Evolutionary conservation across 2,797 vertebrate genomes (phyloP).

Genomic region (Anas bernieri): DNA sequence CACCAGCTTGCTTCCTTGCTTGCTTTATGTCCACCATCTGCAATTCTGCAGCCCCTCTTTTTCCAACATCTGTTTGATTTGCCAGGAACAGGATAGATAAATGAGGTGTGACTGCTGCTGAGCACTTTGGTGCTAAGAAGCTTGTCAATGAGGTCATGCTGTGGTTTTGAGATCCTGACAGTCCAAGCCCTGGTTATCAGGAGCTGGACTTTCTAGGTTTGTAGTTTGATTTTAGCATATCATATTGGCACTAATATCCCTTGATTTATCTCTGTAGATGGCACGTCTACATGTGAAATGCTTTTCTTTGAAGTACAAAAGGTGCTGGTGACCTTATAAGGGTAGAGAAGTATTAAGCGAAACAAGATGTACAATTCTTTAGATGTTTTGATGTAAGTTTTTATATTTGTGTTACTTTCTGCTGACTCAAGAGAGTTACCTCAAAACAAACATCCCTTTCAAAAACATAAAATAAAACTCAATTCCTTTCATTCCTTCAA

Average conservation of each 20-base stretch:
- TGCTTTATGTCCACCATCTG: not conserved
- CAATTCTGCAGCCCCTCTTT: not conserved
- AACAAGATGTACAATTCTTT: not conserved
- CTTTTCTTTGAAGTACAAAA: not conserved
- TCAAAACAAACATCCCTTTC: not conserved
- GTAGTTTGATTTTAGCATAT: not conserved
- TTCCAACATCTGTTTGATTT: conserved; percentile 47
- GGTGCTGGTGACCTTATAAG: not conserved
- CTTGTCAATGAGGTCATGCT: not conserved
- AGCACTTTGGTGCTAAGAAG: not conserved
- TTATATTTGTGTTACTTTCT: not conserved
- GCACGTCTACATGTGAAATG: not conserved
- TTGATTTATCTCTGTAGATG: not conserved
- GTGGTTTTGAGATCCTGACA: not conserved
- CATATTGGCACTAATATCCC: not conserved
- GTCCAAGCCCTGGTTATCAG: not conserved
- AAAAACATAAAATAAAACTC: not conserved
- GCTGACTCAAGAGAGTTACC: not conserved
- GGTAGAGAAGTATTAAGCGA: not conserved
- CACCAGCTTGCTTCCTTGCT: not conserved
- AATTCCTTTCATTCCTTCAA: rapidly evolving
- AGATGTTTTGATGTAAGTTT: not conserved
- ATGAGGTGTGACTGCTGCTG: conserved; percentile 13
- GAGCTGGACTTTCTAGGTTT: not conserved
- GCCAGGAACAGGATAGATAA: not conserved